Base-by-base conservation (phyloP, 2,113 vertebrate species). In the Petroica traversi region DNA sequence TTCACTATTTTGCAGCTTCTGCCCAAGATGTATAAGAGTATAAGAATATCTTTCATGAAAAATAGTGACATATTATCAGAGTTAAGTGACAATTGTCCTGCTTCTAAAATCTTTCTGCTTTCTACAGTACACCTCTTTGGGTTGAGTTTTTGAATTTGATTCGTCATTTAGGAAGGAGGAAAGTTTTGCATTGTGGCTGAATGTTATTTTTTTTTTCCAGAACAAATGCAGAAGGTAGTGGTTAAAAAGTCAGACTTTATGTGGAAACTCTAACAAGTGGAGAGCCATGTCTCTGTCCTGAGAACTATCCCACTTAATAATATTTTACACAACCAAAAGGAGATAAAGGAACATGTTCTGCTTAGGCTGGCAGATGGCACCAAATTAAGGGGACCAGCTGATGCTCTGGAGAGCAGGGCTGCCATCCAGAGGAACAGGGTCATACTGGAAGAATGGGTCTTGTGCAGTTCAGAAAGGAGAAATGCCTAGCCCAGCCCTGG, bases 1-100 rank as follows among this genome's bases (percentile, higher is more conserved):
- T 26, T 24, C 23, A 26, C 54, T 54, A 19, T 36, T 73, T 58
- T 19, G 14, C 22, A 34, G 5, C 11, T 66, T 66, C 8, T 79
- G 9, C 6, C 36, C 3, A 2, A 58, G 49, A 34, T 54, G 0
- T 40, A 4, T 33, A 19, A 29, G 4, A 54, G 4, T 45, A 17
- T 48, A 19, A 13, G 0, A 71, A 40, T 67, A 62, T 31, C 5
- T 61, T 76, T 66, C 5, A 46, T 1, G 0, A 55, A 34, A 68
- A 73, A 45, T 49, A 59, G 7, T 46, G 28, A 55, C 1, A 1
- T 12, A 46, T 51, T 64, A 64, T 25, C 15, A 41, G 8, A 46
- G 68, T 19, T 8, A 4, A 77, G 16, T 12, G 9, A 10, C 24
- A 19, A 4, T 45, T 64, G 5, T 36, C 14, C 14, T 77, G 3